Percentiles rank a stretch among this genome's conserved stretches.
These are phyloP conservation scores for Epicampocera succincta DNA, from an alignment of 2,888 invertebrate species.

Conservation along the genomic window DNA sequence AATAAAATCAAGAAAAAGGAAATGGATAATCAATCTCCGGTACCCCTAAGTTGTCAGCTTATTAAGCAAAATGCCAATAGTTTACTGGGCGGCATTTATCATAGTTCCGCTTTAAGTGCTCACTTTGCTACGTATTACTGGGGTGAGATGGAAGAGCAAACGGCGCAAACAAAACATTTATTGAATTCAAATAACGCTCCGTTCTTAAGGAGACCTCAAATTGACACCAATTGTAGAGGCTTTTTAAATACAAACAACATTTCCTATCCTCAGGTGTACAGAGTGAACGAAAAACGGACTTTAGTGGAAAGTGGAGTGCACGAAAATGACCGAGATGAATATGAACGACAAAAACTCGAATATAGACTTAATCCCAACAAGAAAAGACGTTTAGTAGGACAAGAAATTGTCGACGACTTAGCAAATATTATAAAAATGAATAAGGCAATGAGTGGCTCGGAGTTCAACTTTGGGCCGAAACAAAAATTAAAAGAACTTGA, in stretches of 20 bases:
- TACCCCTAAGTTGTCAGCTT: conserved; percentile 79
- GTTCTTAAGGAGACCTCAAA: conserved; percentile 76
- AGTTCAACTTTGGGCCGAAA: conserved; percentile 54
- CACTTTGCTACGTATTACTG: conserved; percentile 77
- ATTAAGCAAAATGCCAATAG: conserved; percentile 77
- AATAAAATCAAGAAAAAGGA: conserved; percentile 74
- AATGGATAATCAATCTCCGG: conserved; percentile 71
- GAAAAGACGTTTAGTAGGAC: conserved; percentile 68
- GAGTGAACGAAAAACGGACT: conserved; percentile 74
- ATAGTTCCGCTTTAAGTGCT: conserved; percentile 77
- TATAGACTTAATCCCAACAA: conserved; percentile 70
- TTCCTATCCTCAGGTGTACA: conserved; percentile 75
- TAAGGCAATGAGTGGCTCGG: conserved; percentile 58
- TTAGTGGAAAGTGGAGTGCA: conserved; percentile 59
- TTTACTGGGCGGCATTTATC: conserved; percentile 77
- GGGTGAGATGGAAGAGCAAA: conserved; percentile 70
- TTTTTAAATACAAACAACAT: conserved; percentile 65
- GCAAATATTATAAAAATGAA: conserved; percentile 66
- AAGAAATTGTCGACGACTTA: conserved; percentile 69
- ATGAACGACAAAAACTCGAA: conserved; percentile 55
- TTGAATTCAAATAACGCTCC: conserved; percentile 77
- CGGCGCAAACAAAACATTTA: conserved; percentile 57
- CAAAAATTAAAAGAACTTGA: background rate
- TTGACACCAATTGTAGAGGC: conserved; percentile 69
- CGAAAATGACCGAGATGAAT: conserved; percentile 42